Base-by-base conservation (phyloP, 2,113 vertebrate species). In the Erinaceus europaeus region DNA sequence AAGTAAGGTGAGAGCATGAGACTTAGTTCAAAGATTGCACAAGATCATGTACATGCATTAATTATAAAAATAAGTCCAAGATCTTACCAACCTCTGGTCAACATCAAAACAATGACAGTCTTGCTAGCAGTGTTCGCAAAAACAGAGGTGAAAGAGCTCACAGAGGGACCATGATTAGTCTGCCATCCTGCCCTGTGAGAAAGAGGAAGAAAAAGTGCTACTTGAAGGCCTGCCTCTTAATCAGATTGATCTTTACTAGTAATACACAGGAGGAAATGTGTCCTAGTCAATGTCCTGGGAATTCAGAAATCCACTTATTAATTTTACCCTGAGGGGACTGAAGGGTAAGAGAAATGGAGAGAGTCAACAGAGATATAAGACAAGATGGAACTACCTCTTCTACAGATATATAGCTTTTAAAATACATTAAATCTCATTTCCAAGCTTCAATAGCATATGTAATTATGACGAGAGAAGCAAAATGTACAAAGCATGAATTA, bases 181-280 rank as follows among this genome's bases (percentile, higher is more conserved):
- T 36, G 13, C 13, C 15, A 62, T n/a, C 27, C 57, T 53, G 36
- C 6, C 29, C 40, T 0, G 0, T 9, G 2, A 11, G 12, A 32
- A 74, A 29, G 27, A 65, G 11, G 32, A 5, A 55, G 32, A 62
- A 4, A 44, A 65, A 80, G 11, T 18, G 17, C 10, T 25, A 46
- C 10, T 6, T 44, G 9, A 12, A 46, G 20, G 52, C 40, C 3
- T 68, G 42, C 13, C 32, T 87, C 81, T 80, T 65, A 67, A 86
- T 34, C 65, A 50, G 36, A 42, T 57, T 3, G 4, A 68, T 81
- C 11, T 25, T 62, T 25, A 23, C n/a, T 59, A 36, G 42, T 52
- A 72, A 61, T 32, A 69, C n/a, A n/a, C n/a, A 48, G 85, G 42
- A 77, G 9, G 7, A 72, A 85, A 59, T 40, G 14, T 48, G 3